Conservation (phyloP, 2,797 vertebrate species). For the Sparidentex hasta region DNA sequence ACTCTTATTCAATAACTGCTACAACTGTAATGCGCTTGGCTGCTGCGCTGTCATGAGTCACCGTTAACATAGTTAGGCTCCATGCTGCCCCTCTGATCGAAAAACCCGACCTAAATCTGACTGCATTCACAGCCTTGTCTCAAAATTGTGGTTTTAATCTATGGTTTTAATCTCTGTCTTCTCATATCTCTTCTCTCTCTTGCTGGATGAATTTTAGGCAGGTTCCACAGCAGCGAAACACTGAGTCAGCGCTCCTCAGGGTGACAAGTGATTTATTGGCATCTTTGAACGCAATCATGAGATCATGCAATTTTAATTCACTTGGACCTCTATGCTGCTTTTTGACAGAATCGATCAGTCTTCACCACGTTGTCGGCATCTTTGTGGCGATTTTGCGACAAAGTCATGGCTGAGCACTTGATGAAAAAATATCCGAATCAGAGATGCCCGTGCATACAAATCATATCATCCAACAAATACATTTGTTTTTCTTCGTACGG, state of each 20-base stretch:
- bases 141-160: background rate
- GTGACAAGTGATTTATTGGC: conserved; percentile 48
- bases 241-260: conserved; percentile 46
- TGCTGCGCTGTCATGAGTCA: conserved; percentile 30
- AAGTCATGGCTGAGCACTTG: too few species aligned
- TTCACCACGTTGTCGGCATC: background rate
- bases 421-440: too few species aligned
- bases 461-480: too few species aligned
- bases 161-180: background rate
- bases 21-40: conserved; percentile 3
- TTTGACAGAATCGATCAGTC: conserved; percentile 12
- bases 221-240: conserved; percentile 25
- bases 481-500: too few species aligned
- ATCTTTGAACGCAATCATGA: conserved; percentile 27
- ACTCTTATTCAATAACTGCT: conserved; percentile 22
- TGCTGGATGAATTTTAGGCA: conserved; percentile 31
- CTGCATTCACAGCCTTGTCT: background rate
- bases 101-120: background rate
- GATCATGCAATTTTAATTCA: conserved; percentile 40
- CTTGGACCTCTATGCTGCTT: conserved; percentile 3
- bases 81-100: background rate
- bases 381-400: conserved; percentile 9
- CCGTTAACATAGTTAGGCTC: background rate
- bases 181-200: conserved; percentile 27
- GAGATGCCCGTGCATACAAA: too few species aligned